These are phyloP conservation scores for Indicator indicator DNA, from an alignment of 2,113 vertebrate species.

Conservation along the genomic window DNA sequence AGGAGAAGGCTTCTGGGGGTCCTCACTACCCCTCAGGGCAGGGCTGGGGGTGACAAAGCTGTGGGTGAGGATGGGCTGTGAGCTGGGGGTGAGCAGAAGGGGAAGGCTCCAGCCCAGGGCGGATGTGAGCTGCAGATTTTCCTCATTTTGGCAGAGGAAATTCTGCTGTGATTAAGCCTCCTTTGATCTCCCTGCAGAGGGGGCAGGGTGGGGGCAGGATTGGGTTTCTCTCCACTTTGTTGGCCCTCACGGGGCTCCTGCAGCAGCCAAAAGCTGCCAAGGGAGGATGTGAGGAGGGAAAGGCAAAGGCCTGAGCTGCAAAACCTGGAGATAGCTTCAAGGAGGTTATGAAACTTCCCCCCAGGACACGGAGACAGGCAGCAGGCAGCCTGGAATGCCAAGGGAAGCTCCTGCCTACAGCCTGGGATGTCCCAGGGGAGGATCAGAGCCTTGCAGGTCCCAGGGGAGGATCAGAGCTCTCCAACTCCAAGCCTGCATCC, in stretches of 20 bases:
- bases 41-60: background rate
- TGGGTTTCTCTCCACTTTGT: conserved; percentile 16
- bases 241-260: background rate
- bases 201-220: background rate
- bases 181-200: conserved; percentile 43
- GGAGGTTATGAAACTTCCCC: background rate
- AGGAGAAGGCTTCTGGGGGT: too few species aligned
- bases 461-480: background rate
- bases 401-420: too few species aligned
- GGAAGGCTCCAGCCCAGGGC: background rate
- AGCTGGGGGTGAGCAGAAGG: too few species aligned
- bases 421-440: background rate
- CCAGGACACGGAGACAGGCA: too few species aligned
- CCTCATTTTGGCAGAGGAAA: conserved; percentile 67
- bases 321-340: background rate
- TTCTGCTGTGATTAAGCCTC: conserved; percentile 49
- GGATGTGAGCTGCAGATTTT: conserved; percentile 48
- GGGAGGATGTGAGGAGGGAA: background rate
- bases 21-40: too few species aligned
- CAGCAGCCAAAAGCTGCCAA: background rate
- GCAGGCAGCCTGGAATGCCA: too few species aligned
- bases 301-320: background rate
- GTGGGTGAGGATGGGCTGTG: fast-evolving
- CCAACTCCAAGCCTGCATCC: too few species aligned
- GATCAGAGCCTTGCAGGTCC: background rate